A percentile compares a stretch with the other conserved stretches of the same genome.
These are phyloP conservation scores for Tetramorium simillimum DNA, from an alignment of 1,140 invertebrate genomes.

Conservation along the genomic window DNA sequence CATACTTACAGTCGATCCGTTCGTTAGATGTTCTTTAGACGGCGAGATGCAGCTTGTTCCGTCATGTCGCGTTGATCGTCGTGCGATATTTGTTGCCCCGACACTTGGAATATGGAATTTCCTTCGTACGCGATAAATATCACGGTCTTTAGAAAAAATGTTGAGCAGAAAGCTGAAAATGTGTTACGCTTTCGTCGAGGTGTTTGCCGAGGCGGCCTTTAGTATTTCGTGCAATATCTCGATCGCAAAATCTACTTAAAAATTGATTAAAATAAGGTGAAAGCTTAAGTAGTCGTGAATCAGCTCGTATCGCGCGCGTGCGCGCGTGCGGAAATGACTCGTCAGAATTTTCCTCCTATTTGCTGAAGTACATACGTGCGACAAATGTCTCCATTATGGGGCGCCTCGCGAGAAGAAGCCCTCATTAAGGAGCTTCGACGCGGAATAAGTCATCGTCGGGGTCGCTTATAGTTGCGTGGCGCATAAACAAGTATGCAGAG, in stretches of 20 bases:
- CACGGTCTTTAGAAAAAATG: background rate
- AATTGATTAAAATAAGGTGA: background rate
- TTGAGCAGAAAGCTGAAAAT: background rate
- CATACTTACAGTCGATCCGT: background rate
- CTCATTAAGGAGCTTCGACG: slow-evolving; percentile 45
- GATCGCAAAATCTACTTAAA: background rate
- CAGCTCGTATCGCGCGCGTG: background rate
- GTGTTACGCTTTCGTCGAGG: background rate
- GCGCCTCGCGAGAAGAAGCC: slow-evolving; percentile 46
- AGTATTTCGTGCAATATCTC: background rate
- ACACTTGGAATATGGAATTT: background rate
- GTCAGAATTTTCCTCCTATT: background rate
- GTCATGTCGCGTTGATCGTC: background rate
- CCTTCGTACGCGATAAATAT: background rate
- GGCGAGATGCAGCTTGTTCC: background rate
- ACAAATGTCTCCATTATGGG: slow-evolving; percentile 51
- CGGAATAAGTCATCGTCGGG: slow-evolving; percentile 53
- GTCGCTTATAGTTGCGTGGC: slow-evolving; percentile 37
- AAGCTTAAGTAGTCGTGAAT: background rate
- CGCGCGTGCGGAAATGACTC: slow-evolving; percentile 1
- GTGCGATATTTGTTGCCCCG: slow-evolving; percentile 7
- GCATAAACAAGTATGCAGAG: slow-evolving; percentile 39
- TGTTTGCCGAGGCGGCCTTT: background rate
- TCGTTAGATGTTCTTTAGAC: slow-evolving; percentile 2
- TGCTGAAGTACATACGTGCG: background rate